Evolutionary conservation across 1,140 invertebrate species (phyloP).

Genomic region (Drosophila albomicans): DNA sequence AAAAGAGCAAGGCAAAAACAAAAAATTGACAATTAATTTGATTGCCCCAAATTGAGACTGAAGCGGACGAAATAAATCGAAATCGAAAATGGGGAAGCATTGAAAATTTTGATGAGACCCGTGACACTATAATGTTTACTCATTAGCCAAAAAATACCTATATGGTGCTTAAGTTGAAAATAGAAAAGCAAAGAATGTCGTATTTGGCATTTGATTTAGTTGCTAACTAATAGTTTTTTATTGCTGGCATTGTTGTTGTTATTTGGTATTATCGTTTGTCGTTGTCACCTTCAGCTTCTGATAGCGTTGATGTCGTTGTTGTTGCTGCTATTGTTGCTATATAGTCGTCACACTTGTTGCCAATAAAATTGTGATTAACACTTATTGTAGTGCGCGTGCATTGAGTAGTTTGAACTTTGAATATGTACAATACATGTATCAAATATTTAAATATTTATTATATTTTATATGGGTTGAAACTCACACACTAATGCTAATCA

Average conservation of each 20-base stretch:
- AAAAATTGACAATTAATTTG: conserved; percentile 65
- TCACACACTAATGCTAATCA: conserved; percentile 41
- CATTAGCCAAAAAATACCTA: conserved; percentile 13
- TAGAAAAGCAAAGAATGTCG: conserved; percentile 43
- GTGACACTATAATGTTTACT: neutral
- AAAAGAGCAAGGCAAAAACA: conserved; percentile 34
- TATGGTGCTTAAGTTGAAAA: conserved; percentile 10
- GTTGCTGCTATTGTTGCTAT: conserved; percentile 37
- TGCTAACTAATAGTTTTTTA: conserved; percentile 38
- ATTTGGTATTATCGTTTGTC: conserved; percentile 20
- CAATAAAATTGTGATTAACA: conserved; percentile 71
- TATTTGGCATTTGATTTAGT: conserved; percentile 42
- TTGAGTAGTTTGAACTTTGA: conserved; percentile 52
- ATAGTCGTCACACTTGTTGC: conserved; percentile 62
- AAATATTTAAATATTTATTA: conserved; percentile 36
- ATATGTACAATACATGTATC: conserved; percentile 37
- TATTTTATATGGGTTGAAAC: conserved; percentile 24
- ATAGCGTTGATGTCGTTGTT: conserved; percentile 41
- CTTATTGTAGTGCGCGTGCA: conserved; percentile 62
- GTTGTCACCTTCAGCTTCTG: conserved; percentile 64
- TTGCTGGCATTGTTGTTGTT: conserved; percentile 26
- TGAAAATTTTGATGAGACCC: conserved; percentile 21
- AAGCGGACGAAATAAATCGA: conserved; percentile 12
- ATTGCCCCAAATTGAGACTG: conserved; percentile 61
- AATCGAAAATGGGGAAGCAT: conserved; percentile 57